Evolutionary conservation across 2,113 vertebrate genomes (phyloP).

Genomic region (Phainopepla nitens): DNA sequence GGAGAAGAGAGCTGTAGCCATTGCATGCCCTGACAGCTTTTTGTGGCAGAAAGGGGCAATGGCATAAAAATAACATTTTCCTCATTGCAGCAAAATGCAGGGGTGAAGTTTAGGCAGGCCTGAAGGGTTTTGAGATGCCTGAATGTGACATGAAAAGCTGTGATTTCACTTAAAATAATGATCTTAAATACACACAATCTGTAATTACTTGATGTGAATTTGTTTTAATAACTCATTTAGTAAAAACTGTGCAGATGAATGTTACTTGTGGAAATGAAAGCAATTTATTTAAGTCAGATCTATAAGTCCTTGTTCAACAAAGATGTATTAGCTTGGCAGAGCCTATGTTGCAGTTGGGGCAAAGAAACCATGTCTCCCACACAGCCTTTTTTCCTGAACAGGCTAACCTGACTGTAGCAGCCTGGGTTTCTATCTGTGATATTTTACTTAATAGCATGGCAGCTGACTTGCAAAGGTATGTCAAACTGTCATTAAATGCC

Average conservation of each 20-base stretch:
- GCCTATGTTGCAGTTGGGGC: neutral
- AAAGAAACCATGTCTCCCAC: neutral
- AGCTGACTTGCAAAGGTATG: neutral
- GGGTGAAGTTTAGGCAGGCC: neutral
- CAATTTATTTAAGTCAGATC: neutral
- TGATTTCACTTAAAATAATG: neutral
- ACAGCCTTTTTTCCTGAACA: neutral
- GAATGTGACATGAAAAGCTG: neutral
- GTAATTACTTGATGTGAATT: neutral
- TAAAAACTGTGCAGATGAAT: neutral
- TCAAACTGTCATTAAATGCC: neutral
- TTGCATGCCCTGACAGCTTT: neutral
- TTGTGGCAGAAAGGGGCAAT: neutral
- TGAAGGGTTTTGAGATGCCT: neutral
- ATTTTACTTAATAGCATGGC: neutral
- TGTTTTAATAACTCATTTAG: neutral
- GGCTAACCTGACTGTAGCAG: neutral
- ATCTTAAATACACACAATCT: neutral
- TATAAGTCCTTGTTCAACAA: neutral
- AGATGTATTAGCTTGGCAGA: neutral
- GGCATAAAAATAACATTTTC: neutral
- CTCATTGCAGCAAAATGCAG: neutral
- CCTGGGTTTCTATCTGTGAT: neutral
- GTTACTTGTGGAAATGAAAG: neutral
- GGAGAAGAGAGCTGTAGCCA: neutral